Base-by-base conservation (phyloP, 64 coral and sea anemone species). In the Stichodactyla helianthus region DNA sequence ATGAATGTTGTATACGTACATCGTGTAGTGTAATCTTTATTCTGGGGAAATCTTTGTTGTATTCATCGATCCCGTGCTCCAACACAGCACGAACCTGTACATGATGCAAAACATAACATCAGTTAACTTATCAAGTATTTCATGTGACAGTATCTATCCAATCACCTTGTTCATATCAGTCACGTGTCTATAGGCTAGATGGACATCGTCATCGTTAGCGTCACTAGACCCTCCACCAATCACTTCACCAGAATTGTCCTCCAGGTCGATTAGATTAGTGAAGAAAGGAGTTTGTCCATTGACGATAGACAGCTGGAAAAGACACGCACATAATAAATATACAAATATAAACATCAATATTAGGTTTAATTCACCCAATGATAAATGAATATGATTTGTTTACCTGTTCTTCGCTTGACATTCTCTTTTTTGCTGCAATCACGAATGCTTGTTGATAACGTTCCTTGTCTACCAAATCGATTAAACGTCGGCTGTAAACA, bases 21-120 rank as follows among this genome's bases (percentile, higher is more conserved):
- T 99, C 93, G 25, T 95, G 90, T 5, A 99, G 88, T 12, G 83
- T 94, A 5, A 99, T 92, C 79, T 89, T 99, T 23, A 99, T 87
- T 54, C 88, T 94, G 55, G 97, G 97, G 44, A 91, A 99, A 52
- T 99, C 97, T 51, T 99, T 99, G 62, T 99, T 99, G 53, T 99
- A 99, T 87, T 99, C 97, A 26, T 94, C 93, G 18, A 99, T 94
- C 22, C 97, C 97, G 84, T 99, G 97, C 18, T 89, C 85, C 56
- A 99, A 79, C 17, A 99, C 93, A 77, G 93, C 93, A n/a, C 88
- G 88, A 20, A 99, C 97, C 97, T 99, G 31, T 51, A 51, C 31
- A 27, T 77, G 14, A 59, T 74, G 6, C 12, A 74, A 74, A 74
- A 74, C 1, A 27, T 31, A 74, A 44, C 35, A 44, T 44, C 35